Conservation (phyloP, 2,113 vertebrate species). For the Trichechus manatus region DNA sequence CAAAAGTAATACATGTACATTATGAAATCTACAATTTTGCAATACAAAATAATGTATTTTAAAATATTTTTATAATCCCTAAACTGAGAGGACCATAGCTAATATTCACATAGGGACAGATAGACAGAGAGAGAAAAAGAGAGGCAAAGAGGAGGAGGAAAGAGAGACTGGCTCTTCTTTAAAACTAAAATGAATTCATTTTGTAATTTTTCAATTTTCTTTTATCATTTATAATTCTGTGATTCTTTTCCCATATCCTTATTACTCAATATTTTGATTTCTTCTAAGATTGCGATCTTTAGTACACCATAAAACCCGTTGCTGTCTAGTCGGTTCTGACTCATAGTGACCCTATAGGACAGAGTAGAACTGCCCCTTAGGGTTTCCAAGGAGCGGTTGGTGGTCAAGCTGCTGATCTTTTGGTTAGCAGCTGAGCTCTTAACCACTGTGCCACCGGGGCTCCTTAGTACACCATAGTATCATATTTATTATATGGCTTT, state of each 20-base stretch:
- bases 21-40: background rate
- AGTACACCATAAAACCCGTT: no score
- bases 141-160: background rate
- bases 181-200: background rate
- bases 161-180: background rate
- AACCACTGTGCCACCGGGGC: no score
- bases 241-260: background rate
- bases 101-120: background rate
- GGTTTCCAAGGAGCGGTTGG: no score
- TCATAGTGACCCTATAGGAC: no score
- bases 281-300: background rate
- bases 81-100: background rate
- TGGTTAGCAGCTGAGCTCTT: no score
- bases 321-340: no score
- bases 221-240: background rate
- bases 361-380: no score
- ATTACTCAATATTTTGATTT: background rate
- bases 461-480: background rate
- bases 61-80: background rate
- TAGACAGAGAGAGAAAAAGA: no score
- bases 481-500: background rate
- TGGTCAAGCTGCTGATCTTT: no score
- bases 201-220: background rate
- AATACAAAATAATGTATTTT: background rate
- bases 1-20: background rate